Percentiles rank a stretch among this genome's conserved stretches.
Conservation (phyloP, 53 echinoderm and acorn worm species). For the Glandiceps talaboti region DNA sequence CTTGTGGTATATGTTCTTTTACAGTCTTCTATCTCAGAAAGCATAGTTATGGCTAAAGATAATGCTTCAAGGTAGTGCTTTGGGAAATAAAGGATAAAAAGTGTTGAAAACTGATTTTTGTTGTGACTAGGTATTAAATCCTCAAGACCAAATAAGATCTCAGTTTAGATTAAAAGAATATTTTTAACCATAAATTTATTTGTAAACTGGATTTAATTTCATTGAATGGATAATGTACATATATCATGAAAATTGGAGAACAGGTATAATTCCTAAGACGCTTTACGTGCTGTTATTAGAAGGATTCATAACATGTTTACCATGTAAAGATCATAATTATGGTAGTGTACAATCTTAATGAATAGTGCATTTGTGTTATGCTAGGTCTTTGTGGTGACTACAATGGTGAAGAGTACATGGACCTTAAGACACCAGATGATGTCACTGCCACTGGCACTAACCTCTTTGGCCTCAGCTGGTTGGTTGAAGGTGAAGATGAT, state of each 20-base stretch:
- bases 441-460: constrained; percentile 22
- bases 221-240: background rate
- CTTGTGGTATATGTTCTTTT: constrained; percentile 29
- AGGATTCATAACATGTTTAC: background rate
- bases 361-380: background rate
- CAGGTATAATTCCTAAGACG: background rate
- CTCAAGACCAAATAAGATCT: background rate
- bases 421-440: constrained; percentile 4
- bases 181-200: too few species aligned
- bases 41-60: too few species aligned
- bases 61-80: too few species aligned
- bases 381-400: constrained; percentile 43
- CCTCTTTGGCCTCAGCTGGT: constrained; percentile 44
- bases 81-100: too few species aligned
- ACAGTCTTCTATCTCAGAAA: too few species aligned
- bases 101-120: too few species aligned
- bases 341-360: background rate
- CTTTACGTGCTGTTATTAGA: background rate
- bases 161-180: too few species aligned
- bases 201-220: too few species aligned
- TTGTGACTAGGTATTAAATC: too few species aligned
- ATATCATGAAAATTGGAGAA: background rate
- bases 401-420: constrained; percentile 23
- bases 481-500: constrained; percentile 41
- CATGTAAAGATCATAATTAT: background rate